These are phyloP conservation scores for Dryobotodes eremita DNA, from an alignment of 2,888 invertebrate genomes.

Conservation along the genomic window DNA sequence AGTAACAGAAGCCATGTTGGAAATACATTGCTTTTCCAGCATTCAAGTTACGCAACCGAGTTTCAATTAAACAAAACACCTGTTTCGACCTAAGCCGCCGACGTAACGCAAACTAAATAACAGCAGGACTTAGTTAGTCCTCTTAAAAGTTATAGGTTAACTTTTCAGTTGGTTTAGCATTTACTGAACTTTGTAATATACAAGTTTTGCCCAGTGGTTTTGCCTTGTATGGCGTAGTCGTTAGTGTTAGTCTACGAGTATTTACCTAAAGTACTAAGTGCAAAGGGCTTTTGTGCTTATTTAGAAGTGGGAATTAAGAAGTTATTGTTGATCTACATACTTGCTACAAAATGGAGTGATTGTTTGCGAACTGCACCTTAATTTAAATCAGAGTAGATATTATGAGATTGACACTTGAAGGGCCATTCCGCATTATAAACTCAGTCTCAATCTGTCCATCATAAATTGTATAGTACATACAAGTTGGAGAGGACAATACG, in stretches of 20 bases:
- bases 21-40: not conserved
- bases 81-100: not conserved
- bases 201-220: constrained; percentile 15
- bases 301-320: not conserved
- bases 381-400: not conserved
- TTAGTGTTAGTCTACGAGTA: constrained; percentile 9
- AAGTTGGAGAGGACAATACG: no score
- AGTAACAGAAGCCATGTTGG: not conserved
- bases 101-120: constrained; percentile 9
- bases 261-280: not conserved
- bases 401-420: not conserved
- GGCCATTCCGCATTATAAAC: not conserved
- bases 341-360: not conserved
- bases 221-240: constrained; percentile 10
- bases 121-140: constrained; percentile 4
- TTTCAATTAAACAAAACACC: constrained; percentile 1
- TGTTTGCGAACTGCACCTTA: not conserved
- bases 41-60: not conserved
- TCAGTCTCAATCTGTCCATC: not conserved
- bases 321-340: not conserved
- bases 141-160: constrained; percentile 23
- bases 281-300: not conserved
- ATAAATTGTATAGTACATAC: not conserved
- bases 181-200: constrained; percentile 22
- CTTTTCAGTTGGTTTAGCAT: constrained; percentile 20